A percentile compares a stretch with the other conserved stretches of the same genome.
phyloP scores from a whole-genome alignment of 1,140 invertebrate species.

The Onthophagus taurus region DNA sequence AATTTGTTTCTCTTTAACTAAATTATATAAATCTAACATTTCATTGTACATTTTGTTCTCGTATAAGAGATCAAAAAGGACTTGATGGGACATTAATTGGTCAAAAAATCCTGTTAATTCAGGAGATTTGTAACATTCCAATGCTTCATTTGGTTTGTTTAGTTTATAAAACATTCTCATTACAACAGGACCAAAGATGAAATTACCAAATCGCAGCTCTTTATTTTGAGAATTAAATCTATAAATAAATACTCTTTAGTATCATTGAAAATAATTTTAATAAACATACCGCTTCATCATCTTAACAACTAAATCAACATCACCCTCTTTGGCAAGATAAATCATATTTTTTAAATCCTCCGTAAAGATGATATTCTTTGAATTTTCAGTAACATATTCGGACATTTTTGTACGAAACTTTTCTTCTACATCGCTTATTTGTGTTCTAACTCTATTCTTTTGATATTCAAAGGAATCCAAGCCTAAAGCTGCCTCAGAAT shows the following conservation, averaged over 20 bases:
- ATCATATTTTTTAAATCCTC: slow-evolving; percentile 79
- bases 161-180: slow-evolving; percentile 69
- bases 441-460: slow-evolving; percentile 43
- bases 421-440: slow-evolving; percentile 48
- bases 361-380: slow-evolving; percentile 64
- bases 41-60: slow-evolving; percentile 59
- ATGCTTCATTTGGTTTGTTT: slow-evolving; percentile 57
- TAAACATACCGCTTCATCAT: slow-evolving; percentile 55
- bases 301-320: slow-evolving; percentile 52
- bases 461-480: slow-evolving; percentile 47
- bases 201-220: slow-evolving; percentile 64
- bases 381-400: slow-evolving; percentile 43
- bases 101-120: slow-evolving; percentile 56
- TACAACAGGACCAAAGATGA: slow-evolving; percentile 71
- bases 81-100: slow-evolving; percentile 56
- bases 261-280: slow-evolving; percentile 3
- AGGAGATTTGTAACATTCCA: slow-evolving; percentile 55
- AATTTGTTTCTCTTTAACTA: slow-evolving; percentile 46
- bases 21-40: slow-evolving; percentile 53
- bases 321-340: slow-evolving; percentile 52
- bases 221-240: slow-evolving; percentile 66
- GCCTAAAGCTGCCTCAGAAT: slow-evolving; percentile 46
- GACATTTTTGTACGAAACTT: slow-evolving; percentile 60
- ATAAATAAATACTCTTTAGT: slow-evolving; percentile 20
- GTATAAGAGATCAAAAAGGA: slow-evolving; percentile 63